Evolutionary conservation across 1,140 invertebrate species (phyloP), one percentile per base, ranked within the genome.

Genomic region (Neodiprion lecontei): DNA sequence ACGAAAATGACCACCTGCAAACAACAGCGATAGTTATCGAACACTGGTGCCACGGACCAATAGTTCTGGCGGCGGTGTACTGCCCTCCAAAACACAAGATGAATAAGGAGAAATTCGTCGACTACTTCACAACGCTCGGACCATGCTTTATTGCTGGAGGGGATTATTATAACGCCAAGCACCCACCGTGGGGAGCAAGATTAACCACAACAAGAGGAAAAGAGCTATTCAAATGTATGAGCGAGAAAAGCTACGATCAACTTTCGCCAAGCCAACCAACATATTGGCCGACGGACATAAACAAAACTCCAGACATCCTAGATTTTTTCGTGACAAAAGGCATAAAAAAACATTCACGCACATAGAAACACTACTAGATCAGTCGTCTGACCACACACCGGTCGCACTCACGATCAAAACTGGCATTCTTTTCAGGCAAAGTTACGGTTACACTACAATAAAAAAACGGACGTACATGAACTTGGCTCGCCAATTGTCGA

Each of bases 281-380:
- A 72, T 85, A 85, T 68, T 85, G 80, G 82, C 83, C 82, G 12
- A 80, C 81, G 28, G 83, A 84, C 67, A 68, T 23, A 23, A 79
- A 69, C 47, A 84, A 84, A 77, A 80, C 78, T 21, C 80, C 84
- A 12, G 82, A 87, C 65, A 10, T 84, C n/a, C 69, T 85, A 11
- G 81, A 84, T 70, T 78, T 83, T 61, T 79, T 75, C 17, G 71
- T 81, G 10, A 66, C 28, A 9, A 79, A 78, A 76, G 74, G 71
- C 47, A 76, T 81, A 21, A 47, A 48, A 2, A 40, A 10, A 69
- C 74, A 72, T 23, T 74, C 23, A 69, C 75, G 17, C 8, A 48
- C 67, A 69, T 74, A 40, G 70, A 75, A 71, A 12, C 71, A 73
- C 53, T 53, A n/a, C 47, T 75, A 21, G 78, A 80, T 11, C 71